These are phyloP conservation scores for Gasterosteus aculeatus DNA, from an alignment of 2,113 vertebrate species.

Conservation along the genomic window DNA sequence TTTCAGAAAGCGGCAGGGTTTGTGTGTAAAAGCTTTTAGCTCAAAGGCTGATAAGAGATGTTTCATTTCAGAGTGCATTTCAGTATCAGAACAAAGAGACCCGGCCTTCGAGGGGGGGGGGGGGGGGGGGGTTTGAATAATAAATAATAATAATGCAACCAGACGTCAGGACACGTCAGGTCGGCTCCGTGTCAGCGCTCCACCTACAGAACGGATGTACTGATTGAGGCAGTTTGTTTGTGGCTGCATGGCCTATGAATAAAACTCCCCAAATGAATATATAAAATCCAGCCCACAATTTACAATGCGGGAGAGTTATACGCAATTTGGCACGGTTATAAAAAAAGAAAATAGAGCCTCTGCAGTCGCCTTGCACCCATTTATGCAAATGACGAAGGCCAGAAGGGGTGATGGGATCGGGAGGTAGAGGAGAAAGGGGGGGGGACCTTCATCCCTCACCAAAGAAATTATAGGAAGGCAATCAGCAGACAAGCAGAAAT, in stretches of 20 bases:
- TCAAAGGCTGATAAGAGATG: slow-evolving; percentile 25
- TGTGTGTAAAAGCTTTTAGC: slow-evolving; percentile 34
- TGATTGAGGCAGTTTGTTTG: not conserved
- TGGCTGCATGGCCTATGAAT: not conserved
- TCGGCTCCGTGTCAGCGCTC: not conserved
- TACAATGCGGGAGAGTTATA: not conserved
- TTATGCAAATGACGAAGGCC: slow-evolving; percentile 59
- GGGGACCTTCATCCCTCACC: slow-evolving; percentile 10
- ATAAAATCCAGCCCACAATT: not conserved
- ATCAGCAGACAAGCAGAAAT: slow-evolving; percentile 18
- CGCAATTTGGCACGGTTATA: slow-evolving; percentile 6
- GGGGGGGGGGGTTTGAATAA: slow-evolving; percentile 3
- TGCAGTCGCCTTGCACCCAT: slow-evolving; percentile 68
- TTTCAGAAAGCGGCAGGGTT: slow-evolving; percentile 56
- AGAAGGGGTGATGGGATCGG: slow-evolving; percentile 5
- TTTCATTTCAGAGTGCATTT: slow-evolving; percentile 1
- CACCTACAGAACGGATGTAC: not conserved
- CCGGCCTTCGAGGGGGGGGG: not conserved
- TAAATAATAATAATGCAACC: not conserved
- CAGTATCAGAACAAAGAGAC: slow-evolving; percentile 24
- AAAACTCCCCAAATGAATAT: not conserved
- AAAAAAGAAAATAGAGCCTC: slow-evolving; percentile 32
- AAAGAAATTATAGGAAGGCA: not conserved
- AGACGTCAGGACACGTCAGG: not conserved
- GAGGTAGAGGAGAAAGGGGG: not conserved